Conservation (phyloP, 1,140 invertebrate genomes). For the Zaprionus vittiger region DNA sequence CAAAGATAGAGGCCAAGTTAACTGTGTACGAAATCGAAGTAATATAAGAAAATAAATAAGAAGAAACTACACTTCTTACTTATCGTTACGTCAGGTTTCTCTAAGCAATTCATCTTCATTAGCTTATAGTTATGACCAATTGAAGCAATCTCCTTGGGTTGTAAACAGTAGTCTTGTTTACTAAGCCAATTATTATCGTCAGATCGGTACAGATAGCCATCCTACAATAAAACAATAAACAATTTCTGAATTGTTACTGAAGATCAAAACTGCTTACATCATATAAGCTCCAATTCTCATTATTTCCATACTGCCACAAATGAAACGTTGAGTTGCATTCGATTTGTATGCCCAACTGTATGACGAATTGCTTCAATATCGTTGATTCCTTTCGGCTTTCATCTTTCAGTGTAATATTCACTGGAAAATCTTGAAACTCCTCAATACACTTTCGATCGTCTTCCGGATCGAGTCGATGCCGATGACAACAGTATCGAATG, state of each 20-base stretch:
- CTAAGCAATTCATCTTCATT: neutral
- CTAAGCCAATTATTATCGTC: neutral
- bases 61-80: neutral
- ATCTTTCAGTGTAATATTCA: neutral
- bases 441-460: constrained; percentile 6
- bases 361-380: neutral
- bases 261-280: neutral
- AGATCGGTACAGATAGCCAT: neutral
- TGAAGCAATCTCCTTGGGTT: neutral
- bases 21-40: neutral
- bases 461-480: neutral
- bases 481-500: constrained; percentile 15
- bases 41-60: no score
- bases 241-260: no score
- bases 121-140: neutral
- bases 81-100: neutral
- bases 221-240: neutral
- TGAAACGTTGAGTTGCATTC: neutral
- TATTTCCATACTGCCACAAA: neutral
- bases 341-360: constrained; percentile 14
- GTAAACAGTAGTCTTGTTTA: constrained; percentile 1
- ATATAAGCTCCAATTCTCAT: neutral
- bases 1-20: neutral
- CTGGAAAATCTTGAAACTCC: neutral
- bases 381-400: neutral